phyloP scores from a whole-genome alignment of 2,888 invertebrate species.

The Cephus sareptanus region DNA sequence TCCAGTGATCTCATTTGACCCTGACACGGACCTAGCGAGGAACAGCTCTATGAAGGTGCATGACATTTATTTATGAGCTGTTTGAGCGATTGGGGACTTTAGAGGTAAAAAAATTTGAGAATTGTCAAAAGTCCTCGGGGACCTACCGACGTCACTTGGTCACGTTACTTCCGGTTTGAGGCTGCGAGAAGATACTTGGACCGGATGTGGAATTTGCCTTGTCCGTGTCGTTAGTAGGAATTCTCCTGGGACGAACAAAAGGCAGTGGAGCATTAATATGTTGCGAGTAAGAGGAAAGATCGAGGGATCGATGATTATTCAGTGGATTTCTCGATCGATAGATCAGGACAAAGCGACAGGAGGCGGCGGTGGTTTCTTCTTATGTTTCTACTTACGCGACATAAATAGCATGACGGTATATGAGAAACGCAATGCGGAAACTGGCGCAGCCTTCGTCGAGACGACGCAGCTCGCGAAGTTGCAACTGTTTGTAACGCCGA shows the following conservation, averaged over 20 bases:
- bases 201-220: neutral
- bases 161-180: neutral
- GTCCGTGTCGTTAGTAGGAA: neutral
- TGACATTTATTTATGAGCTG: neutral
- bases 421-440: conserved; percentile 5
- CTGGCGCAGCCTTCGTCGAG: neutral
- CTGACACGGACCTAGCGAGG: conserved; percentile 31
- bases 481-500: neutral
- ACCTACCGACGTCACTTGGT: neutral
- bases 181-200: neutral
- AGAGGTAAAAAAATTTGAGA: neutral
- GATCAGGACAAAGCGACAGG: conserved; percentile 23
- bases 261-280: neutral
- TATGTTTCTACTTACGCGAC: neutral
- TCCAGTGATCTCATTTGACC: conserved; percentile 52
- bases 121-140: neutral
- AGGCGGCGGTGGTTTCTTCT: conserved; percentile 22
- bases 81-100: neutral
- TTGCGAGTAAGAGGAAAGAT: neutral
- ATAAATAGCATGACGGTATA: neutral
- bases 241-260: neutral
- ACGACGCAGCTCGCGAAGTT: neutral
- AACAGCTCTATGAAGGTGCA: neutral
- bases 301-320: neutral
- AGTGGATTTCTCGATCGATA: conserved; percentile 5